A percentile compares a stretch with the other conserved stretches of the same genome.
Evolutionary conservation across 1,140 invertebrate genomes (phyloP).

Genomic region (Paramacrobiotus metropolitanus): DNA sequence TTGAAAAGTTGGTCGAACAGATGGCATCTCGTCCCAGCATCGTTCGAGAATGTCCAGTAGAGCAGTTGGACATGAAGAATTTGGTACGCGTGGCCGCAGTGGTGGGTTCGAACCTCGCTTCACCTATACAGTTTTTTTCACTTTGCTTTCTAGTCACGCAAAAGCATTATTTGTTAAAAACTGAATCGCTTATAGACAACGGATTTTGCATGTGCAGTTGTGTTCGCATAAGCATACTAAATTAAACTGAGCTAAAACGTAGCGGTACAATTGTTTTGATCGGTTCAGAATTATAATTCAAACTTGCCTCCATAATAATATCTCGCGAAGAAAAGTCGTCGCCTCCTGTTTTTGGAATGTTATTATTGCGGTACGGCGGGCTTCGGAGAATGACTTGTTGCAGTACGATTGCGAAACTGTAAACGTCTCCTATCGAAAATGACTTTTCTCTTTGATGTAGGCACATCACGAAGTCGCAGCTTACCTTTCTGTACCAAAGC

Average conservation of each 20-base stretch:
- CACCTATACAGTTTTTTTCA: too few species aligned
- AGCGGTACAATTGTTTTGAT: too few species aligned
- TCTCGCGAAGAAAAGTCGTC: too few species aligned
- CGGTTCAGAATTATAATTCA: too few species aligned
- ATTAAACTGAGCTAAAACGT: too few species aligned
- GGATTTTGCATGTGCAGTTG: too few species aligned
- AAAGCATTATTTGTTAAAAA: too few species aligned
- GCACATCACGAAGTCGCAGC: not conserved
- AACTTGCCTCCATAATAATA: too few species aligned
- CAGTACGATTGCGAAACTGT: conserved; percentile 77
- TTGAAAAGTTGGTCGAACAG: not conserved
- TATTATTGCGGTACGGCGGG: not conserved
- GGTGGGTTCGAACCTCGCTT: not conserved
- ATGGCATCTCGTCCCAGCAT: not conserved
- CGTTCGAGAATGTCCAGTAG: not conserved
- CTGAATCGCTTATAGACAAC: too few species aligned
- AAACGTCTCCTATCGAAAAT: conserved; percentile 49
- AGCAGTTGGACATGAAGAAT: not conserved
- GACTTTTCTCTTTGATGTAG: not conserved
- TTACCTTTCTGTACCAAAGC: not conserved
- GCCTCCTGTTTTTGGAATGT: too few species aligned
- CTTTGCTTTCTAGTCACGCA: too few species aligned
- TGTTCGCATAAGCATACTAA: too few species aligned
- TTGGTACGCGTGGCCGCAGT: not conserved
- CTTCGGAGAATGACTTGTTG: conserved; percentile 36